A percentile compares a stretch with the other conserved stretches of the same genome.
Evolutionary conservation across 2,113 vertebrate genomes (phyloP).

Genomic region (Colinus virginianus): DNA sequence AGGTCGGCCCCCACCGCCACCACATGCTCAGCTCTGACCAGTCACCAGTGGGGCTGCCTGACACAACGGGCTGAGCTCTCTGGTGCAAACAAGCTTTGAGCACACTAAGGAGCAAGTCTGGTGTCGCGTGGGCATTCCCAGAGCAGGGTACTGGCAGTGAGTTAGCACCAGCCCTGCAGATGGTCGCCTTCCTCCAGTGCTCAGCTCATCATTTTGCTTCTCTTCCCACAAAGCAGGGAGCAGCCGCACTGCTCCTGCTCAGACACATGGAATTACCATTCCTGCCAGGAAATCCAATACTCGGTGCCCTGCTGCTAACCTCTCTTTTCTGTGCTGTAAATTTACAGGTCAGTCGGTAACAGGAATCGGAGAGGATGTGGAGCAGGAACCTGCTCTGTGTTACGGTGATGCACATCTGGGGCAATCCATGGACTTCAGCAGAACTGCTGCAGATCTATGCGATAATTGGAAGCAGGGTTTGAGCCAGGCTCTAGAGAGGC

Average conservation of each 20-base stretch:
- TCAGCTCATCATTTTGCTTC: neutral
- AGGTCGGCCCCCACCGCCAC: neutral
- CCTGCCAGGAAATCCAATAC: neutral
- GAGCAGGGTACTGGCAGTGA: fast-evolving
- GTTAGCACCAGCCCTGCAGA: neutral
- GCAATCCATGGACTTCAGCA: neutral
- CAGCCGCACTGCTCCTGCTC: neutral
- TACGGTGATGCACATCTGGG: neutral
- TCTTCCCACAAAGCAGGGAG: neutral
- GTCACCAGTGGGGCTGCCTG: neutral
- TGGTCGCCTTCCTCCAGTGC: neutral
- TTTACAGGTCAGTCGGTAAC: constrained; percentile 10
- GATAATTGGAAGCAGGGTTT: constrained; percentile 16
- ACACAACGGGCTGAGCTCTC: neutral
- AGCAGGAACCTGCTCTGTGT: neutral
- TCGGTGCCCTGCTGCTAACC: neutral
- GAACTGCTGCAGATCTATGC: neutral
- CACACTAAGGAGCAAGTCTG: fast-evolving
- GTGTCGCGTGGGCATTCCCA: neutral
- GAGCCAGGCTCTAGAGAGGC: neutral
- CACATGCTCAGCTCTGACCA: neutral
- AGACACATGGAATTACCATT: neutral
- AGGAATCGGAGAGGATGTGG: neutral
- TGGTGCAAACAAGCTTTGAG: neutral
- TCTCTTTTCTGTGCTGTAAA: neutral